Base-by-base conservation (phyloP, 1,140 invertebrate species). In the Sycobia sp. region DNA sequence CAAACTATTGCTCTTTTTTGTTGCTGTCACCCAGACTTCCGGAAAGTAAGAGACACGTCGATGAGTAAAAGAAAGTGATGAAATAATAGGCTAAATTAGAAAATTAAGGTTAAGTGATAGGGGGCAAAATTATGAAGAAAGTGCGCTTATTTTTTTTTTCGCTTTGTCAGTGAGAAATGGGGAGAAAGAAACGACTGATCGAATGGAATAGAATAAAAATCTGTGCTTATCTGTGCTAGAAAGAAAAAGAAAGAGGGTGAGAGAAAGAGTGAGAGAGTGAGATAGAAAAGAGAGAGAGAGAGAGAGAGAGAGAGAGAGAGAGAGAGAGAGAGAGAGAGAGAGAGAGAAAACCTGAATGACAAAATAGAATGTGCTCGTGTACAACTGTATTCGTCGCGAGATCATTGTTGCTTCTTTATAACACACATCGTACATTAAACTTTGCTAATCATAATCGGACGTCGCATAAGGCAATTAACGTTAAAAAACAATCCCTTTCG, bases 21-120 rank as follows among this genome's bases (percentile, higher is more conserved):
- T 57, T 64, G 27, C 59, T 34, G 55, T 65, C 60, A 68, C 65
- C 71, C 73, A 73, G 72, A 71, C 70, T 69, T 70, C 67, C 67
- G 61, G 66, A 71, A 66, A 57, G 53, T 41, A 62, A 62, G 50
- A 67, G 55, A 39, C 36, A 63, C 44, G 54, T 57, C 38, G 53
- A 50, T 55, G 47, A 50, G 65, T 25, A 36, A 16, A 20, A 53
- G 20, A 32, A 53, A 62, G 38, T 18, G 34, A 46, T 23, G 57
- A 39, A 43, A 49, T 41, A 25, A 10, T 57, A 46, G 54, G n/a
- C 38, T 44, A 34, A 34, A 13, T 18, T 62, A 53, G 38, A 10
- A 44, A 50, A 44, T 39, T 14, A 43, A 51, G 47, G 14, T 5
- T 49, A 16, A 34, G 14, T 11, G 16, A 16, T 22, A 18, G 34